Evolutionary conservation across 2,113 vertebrate genomes (phyloP).

Genomic region (Nycticryphes semicollaris): DNA sequence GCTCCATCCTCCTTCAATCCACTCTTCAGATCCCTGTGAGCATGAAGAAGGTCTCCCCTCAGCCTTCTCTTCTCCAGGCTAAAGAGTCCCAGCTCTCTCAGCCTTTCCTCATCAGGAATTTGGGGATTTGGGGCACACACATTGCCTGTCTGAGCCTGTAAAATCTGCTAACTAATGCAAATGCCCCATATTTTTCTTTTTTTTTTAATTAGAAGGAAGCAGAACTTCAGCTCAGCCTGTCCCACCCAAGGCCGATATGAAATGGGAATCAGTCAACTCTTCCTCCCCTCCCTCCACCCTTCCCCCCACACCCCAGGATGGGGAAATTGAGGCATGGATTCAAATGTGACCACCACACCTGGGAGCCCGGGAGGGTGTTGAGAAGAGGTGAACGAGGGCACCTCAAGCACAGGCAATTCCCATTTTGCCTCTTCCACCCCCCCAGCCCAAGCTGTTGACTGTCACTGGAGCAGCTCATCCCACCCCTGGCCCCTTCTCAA

Average conservation of each 20-base stretch:
- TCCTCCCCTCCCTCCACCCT: too few relatives aligned
- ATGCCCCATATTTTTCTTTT: not conserved
- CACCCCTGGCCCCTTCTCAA: not conserved
- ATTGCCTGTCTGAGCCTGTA: accelerated
- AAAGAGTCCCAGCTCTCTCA: too few relatives aligned
- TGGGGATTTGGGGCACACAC: too few relatives aligned
- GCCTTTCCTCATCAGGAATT: too few relatives aligned
- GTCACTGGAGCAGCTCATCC: not conserved
- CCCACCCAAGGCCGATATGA: not conserved
- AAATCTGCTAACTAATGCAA: not conserved
- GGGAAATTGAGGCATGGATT: not conserved
- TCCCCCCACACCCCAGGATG: too few relatives aligned
- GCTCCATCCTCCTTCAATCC: too few relatives aligned
- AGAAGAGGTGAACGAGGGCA: not conserved
- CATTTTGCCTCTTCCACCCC: not conserved
- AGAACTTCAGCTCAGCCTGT: not conserved
- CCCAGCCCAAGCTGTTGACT: not conserved
- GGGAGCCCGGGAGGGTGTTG: not conserved
- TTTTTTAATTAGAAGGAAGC: not conserved
- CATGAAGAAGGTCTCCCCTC: too few relatives aligned
- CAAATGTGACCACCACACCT: not conserved
- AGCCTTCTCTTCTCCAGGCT: too few relatives aligned
- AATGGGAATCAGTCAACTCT: not conserved
- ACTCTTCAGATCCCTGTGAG: too few relatives aligned
- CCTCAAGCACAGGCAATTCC: not conserved